A percentile compares a stretch with the other conserved stretches of the same genome.
Evolutionary conservation across 2,113 vertebrate species (phyloP).

Genomic region (Gnathonemus echidnorhynchus): DNA sequence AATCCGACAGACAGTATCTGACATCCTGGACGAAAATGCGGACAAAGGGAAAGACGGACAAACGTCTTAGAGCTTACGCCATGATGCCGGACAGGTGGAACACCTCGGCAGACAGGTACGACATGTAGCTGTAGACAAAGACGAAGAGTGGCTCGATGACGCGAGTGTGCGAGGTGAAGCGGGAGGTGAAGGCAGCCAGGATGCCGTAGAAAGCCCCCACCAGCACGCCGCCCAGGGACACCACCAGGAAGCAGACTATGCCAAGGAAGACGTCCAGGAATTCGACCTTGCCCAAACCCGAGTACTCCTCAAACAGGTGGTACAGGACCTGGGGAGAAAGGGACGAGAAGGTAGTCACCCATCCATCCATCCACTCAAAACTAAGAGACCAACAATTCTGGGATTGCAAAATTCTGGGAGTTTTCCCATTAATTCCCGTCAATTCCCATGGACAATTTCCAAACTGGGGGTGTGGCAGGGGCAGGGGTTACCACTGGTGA

Average conservation of each 20-base stretch:
- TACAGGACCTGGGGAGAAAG: conserved; percentile 75
- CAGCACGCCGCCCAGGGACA: conserved; percentile 80
- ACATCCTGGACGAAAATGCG: not conserved
- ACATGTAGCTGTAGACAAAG: conserved; percentile 99
- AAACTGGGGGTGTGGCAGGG: not conserved
- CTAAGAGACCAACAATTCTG: not conserved
- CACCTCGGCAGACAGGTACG: conserved; percentile 88
- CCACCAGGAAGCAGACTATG: conserved; percentile 87
- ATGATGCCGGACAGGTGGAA: conserved; percentile 98
- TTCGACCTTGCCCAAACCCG: conserved; percentile 57
- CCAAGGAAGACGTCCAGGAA: conserved; percentile 75
- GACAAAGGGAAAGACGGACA: not conserved
- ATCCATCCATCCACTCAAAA: not conserved
- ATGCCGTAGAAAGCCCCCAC: conserved; percentile 86
- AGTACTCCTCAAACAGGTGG: conserved; percentile 90
- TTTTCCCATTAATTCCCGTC: not conserved
- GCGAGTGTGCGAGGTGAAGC: conserved; percentile 87
- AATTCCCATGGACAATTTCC: not conserved
- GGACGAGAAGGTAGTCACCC: not conserved
- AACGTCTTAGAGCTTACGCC: conserved; percentile 74
- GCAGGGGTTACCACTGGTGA: not conserved
- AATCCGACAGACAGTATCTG: not conserved
- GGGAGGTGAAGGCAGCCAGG: conserved; percentile 88
- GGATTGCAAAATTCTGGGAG: not conserved
- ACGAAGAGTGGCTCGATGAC: conserved; percentile 98